Conservation (phyloP, 2,797 vertebrate species). For the Delichon dasypus region DNA sequence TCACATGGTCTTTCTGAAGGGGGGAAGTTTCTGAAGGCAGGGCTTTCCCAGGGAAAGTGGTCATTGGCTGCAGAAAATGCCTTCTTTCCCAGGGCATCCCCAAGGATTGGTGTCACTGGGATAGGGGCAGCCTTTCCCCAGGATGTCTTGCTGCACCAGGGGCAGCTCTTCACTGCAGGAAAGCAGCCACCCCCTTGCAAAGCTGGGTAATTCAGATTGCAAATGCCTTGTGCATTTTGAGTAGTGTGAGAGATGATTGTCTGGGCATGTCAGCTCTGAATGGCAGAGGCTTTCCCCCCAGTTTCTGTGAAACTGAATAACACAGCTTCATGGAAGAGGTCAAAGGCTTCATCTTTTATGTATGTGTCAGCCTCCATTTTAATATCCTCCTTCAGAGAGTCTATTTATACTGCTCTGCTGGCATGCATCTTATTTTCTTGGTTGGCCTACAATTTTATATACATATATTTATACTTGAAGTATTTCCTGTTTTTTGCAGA, state of each 20-base stretch:
- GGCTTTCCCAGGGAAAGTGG: not conserved
- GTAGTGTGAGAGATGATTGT: not conserved
- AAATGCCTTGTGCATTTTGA: not conserved
- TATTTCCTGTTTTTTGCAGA: constrained; percentile 78
- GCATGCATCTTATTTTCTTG: constrained; percentile 31
- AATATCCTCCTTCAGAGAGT: constrained; percentile 11
- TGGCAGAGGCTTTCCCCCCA: not conserved
- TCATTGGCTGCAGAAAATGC: not conserved
- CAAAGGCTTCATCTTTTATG: constrained; percentile 30
- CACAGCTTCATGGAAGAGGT: constrained; percentile 26
- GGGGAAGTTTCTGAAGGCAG: not conserved
- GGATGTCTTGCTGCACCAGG: not conserved
- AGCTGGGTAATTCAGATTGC: not conserved
- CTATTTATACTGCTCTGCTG: constrained; percentile 49
- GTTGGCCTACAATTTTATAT: constrained; percentile 42
- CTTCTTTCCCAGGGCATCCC: not conserved
- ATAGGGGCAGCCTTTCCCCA: not conserved
- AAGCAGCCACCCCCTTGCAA: not conserved
- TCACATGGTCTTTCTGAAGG: not conserved
- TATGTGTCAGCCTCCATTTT: constrained; percentile 14
- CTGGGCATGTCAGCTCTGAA: not conserved
- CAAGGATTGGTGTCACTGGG: not conserved
- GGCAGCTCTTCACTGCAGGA: not conserved
- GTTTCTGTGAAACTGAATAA: constrained; percentile 1
- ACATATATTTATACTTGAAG: constrained; percentile 57